phyloP scores from a whole-genome alignment of 2,888 invertebrate species.

The Diplolepis rosae region DNA sequence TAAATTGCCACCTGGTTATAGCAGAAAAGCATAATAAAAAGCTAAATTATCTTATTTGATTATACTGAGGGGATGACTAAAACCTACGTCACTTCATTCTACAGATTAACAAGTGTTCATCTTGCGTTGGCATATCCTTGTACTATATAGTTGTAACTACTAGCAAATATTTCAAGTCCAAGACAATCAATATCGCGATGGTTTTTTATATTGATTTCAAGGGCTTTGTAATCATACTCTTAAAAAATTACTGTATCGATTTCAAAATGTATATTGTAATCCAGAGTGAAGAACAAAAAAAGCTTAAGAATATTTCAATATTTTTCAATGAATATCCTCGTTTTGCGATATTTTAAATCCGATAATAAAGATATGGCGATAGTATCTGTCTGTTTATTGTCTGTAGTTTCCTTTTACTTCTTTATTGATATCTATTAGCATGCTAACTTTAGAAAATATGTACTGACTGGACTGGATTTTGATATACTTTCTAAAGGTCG shows the following conservation, averaged over 20 bases:
- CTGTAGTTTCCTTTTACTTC: too few relatives aligned
- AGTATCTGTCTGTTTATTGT: too few relatives aligned
- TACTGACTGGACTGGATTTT: too few relatives aligned
- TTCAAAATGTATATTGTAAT: neutral
- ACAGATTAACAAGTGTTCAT: neutral
- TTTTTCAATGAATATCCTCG: neutral
- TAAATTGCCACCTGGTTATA: too few relatives aligned
- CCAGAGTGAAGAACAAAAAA: neutral
- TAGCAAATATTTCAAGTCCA: constrained; percentile 52
- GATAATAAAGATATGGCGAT: too few relatives aligned
- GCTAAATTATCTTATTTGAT: too few relatives aligned
- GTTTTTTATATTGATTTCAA: constrained; percentile 10
- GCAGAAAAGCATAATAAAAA: too few relatives aligned
- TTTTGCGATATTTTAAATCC: too few relatives aligned
- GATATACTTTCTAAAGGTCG: too few relatives aligned
- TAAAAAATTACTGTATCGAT: constrained; percentile 10
- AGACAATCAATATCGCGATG: neutral
- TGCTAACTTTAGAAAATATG: too few relatives aligned
- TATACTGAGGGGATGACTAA: neutral
- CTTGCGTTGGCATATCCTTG: constrained; percentile 33
- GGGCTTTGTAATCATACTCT: neutral
- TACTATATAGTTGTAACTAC: constrained; percentile 54
- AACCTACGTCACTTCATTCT: neutral
- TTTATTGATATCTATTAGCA: too few relatives aligned
- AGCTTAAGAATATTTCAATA: neutral